Base-by-base conservation (phyloP, 2,113 vertebrate genomes). In the Hippolais icterina region DNA sequence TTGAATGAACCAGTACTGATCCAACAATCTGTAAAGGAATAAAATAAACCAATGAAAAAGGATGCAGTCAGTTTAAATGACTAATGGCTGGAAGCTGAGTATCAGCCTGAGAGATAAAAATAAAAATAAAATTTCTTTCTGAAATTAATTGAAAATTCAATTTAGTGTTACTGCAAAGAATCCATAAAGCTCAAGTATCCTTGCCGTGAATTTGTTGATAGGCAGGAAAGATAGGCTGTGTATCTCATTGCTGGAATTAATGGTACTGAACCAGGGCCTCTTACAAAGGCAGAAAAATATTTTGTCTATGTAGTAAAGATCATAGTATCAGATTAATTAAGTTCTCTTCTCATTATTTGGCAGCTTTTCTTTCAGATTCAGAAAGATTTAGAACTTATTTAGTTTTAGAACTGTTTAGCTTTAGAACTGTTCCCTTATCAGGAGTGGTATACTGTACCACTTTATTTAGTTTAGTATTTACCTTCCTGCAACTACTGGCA, bases 141-240 rank as follows among this genome's bases (percentile, higher is more conserved):
- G 19, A 91, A 94, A 95, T 89, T 84, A 92, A 92, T 59, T 79
- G 84, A 88, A 93, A 94, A 78, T 31, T 70, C 16, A 2, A 61
- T 91, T 92, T 33, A 61, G 16, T 77, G 5, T 87, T 64, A 72
- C 41, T 53, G 44, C 44, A 87, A 31, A 83, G 96, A 95, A 89
- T 84, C 61, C 44, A 25, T 78, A 93, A 78, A 88, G 8, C 22
- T 89, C 50, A 92, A 86, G 60, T 42, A 86, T 13, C 52, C 41
- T 93, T 92, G 44, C 31, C 37, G 56, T 28, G 50, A 59, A 47
- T 63, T 53, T 60, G 6, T 35, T 75, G 53, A 79, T 27, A 63
- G 39, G n/a, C 29, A 78, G 17, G 33, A 61, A 25, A 86, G 19
- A 52, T 12, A 64, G 9, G 15, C 6, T 81, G 28, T 3, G 6